A percentile compares a stretch with the other conserved stretches of the same genome.
phyloP scores from a whole-genome alignment of 2,888 invertebrate species.

The Drosophila birchii region DNA sequence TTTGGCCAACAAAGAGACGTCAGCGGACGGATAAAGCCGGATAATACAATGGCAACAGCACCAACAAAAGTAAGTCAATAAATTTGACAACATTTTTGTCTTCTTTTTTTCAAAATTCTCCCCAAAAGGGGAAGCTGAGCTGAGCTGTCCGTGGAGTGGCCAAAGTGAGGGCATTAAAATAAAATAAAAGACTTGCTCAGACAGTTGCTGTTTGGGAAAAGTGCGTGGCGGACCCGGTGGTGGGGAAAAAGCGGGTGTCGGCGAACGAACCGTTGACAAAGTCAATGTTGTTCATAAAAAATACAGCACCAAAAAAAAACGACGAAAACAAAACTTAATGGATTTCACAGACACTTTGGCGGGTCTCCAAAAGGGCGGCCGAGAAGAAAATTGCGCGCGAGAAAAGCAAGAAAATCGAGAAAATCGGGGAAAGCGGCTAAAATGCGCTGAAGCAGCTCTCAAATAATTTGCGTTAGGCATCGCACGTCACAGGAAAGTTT shows the following conservation, averaged over 20 bases:
- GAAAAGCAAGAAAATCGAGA: slow-evolving; percentile 43
- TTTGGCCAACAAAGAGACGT: slow-evolving; percentile 19
- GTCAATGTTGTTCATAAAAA: slow-evolving; percentile 51
- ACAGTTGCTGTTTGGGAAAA: slow-evolving; percentile 39
- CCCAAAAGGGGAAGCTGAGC: slow-evolving; percentile 10
- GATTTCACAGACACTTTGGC: slow-evolving; percentile 76
- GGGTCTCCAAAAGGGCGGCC: slow-evolving; percentile 65
- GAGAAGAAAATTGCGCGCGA: slow-evolving; percentile 52
- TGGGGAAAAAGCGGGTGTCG: slow-evolving; percentile 8
- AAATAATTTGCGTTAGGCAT: slow-evolving; percentile 65
- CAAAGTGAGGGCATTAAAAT: slow-evolving; percentile 34
- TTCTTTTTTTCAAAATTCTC: slow-evolving; percentile 30
- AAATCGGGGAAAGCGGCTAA: slow-evolving; percentile 28
- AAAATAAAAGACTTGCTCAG: slow-evolving; percentile 45
- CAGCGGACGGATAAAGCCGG: slow-evolving; percentile 22
- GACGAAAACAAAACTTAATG: slow-evolving; percentile 64
- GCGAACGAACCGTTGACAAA: slow-evolving; percentile 54
- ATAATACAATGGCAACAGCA: slow-evolving; percentile 46
- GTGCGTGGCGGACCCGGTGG: slow-evolving; percentile 3
- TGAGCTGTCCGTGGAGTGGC: slow-evolving; percentile 11
- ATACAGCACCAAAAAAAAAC: slow-evolving; percentile 3
- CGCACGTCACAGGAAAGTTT: slow-evolving; percentile 51
- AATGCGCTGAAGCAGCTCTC: slow-evolving; percentile 66
- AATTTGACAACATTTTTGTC: slow-evolving; percentile 53
- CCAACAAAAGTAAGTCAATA: slow-evolving; percentile 57